Conservation (phyloP, 2,888 invertebrate species). For the Cerceris rybyensis region DNA sequence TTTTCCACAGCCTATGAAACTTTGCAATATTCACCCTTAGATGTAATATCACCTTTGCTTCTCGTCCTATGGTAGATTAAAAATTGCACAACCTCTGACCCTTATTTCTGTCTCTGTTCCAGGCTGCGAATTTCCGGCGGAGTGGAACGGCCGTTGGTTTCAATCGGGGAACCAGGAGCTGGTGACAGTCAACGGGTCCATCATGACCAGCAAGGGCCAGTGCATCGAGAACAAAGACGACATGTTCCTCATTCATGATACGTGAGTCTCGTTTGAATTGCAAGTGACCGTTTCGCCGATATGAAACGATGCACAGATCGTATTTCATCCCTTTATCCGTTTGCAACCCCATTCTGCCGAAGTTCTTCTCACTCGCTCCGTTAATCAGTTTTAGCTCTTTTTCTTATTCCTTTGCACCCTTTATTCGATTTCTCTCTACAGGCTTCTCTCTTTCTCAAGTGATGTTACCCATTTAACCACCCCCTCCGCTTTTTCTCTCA, state of each 20-base stretch:
- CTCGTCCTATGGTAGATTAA: too few relatives aligned
- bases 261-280: constrained; percentile 73
- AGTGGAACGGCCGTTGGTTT: constrained; percentile 82
- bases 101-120: constrained; percentile 47
- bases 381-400: too few relatives aligned
- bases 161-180: constrained; percentile 80
- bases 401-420: too few relatives aligned
- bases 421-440: too few relatives aligned
- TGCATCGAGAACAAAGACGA: constrained; percentile 81
- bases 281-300: constrained; percentile 44
- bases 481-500: too few relatives aligned
- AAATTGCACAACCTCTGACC: too few relatives aligned
- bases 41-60: too few relatives aligned
- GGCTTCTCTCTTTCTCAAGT: too few relatives aligned
- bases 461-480: too few relatives aligned
- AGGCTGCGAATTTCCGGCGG: constrained; percentile 79
- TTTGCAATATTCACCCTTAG: too few relatives aligned
- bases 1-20: too few relatives aligned
- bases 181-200: constrained; percentile 79
- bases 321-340: constrained; percentile 55
- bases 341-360: background rate
- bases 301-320: constrained; percentile 56
- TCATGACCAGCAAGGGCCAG: constrained; percentile 81
- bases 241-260: constrained; percentile 81
- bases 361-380: background rate